Conservation (phyloP, 1,140 invertebrate species). For the Leptestheria dahalacensis region DNA sequence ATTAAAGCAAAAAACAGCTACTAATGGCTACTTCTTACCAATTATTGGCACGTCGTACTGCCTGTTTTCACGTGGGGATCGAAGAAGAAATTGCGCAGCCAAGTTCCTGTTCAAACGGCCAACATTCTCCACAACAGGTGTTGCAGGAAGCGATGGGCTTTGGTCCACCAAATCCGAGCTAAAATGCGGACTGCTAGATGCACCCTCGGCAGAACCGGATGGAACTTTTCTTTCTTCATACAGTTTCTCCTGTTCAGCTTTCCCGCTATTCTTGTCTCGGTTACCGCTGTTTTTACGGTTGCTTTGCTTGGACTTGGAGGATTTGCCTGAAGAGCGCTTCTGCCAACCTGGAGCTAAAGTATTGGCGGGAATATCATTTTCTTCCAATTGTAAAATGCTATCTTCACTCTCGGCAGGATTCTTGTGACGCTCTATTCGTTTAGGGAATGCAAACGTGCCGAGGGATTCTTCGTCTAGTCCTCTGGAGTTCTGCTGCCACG, state of each 20-base stretch:
- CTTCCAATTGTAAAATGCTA: background rate
- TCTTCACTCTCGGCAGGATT: background rate
- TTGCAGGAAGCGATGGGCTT: background rate
- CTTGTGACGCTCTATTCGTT: background rate
- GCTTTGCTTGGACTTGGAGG: background rate
- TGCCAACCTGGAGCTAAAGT: background rate
- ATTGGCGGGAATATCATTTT: background rate
- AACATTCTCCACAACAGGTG: constrained; percentile 6
- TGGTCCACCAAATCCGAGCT: background rate
- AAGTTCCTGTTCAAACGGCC: constrained; percentile 10
- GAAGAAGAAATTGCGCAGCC: constrained; percentile 13
- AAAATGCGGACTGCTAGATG: background rate
- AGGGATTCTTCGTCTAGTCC: background rate
- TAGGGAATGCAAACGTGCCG: background rate
- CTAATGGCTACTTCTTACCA: constrained; percentile 14
- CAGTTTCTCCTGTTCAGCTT: constrained; percentile 5
- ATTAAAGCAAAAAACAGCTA: background rate
- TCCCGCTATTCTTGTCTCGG: background rate
- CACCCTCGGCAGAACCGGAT: background rate
- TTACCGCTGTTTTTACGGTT: constrained; percentile 1
- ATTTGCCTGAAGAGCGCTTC: background rate
- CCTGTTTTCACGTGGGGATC: constrained; percentile 14
- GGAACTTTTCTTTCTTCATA: too few species aligned
- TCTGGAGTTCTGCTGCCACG: constrained; percentile 7
- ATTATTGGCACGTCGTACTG: constrained; percentile 17